Conservation (phyloP, 2,888 invertebrate genomes). For the Lasioglossum calceatum region DNA sequence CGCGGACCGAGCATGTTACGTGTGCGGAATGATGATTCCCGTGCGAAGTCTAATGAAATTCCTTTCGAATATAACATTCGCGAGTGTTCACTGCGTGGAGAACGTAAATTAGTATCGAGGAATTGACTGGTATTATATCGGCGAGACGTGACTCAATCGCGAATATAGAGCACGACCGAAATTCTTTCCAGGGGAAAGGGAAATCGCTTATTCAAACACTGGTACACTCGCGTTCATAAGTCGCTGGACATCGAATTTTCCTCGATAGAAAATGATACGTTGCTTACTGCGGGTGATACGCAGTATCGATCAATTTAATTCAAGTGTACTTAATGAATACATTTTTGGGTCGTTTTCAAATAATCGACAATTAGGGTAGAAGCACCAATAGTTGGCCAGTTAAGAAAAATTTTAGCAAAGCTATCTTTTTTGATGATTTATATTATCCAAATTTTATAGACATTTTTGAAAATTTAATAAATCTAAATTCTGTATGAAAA, state of each 20-base stretch:
- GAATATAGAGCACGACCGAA: neutral
- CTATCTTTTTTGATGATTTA: no score
- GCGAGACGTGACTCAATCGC: slow-evolving; percentile 11
- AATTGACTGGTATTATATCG: slow-evolving; percentile 12
- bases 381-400: no score
- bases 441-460: no score
- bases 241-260: neutral
- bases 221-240: neutral
- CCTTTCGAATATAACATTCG: slow-evolving; percentile 17
- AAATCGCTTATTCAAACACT: neutral
- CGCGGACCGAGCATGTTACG: slow-evolving; percentile 15
- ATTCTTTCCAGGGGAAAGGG: neutral
- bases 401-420: no score
- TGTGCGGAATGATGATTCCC: slow-evolving; percentile 23
- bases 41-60: slow-evolving; percentile 44
- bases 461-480: no score
- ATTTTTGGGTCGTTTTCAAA: neutral
- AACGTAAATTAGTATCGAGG: slow-evolving; percentile 29
- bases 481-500: no score
- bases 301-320: neutral
- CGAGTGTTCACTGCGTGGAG: neutral
- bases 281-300: neutral
- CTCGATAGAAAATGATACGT: neutral
- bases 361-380: no score
- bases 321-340: neutral